Evolutionary conservation across 2,113 vertebrate species (phyloP).

Genomic region (Anguilla rostrata): DNA sequence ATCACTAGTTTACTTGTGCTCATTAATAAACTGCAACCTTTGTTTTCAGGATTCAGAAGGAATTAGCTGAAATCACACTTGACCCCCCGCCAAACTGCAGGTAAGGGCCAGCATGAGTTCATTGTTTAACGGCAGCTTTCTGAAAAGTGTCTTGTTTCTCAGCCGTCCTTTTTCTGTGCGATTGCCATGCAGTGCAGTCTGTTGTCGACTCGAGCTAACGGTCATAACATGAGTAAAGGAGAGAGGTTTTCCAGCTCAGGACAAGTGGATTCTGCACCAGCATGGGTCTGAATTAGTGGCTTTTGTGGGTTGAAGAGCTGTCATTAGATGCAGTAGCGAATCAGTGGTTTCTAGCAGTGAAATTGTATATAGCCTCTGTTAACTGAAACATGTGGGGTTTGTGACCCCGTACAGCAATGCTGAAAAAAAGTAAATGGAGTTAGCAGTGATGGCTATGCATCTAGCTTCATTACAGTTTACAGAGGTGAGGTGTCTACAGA

Average conservation of each 20-base stretch:
- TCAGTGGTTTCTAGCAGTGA: not conserved
- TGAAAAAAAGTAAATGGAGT: not conserved
- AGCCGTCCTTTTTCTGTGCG: no score
- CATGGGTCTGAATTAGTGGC: conserved; percentile 11
- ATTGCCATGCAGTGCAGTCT: not conserved
- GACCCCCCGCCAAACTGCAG: conserved; percentile 99
- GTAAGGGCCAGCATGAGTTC: conserved; percentile 69
- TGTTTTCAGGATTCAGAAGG: conserved; percentile 92
- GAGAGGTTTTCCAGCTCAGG: conserved; percentile 8
- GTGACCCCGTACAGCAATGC: not conserved
- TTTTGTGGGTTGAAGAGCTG: not conserved
- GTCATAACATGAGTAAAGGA: conserved; percentile 11
- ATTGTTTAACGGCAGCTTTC: conserved; percentile 10
- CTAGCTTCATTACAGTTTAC: not conserved
- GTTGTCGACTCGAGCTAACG: not conserved
- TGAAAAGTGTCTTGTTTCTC: not conserved
- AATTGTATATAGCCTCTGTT: not conserved
- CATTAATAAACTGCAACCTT: not conserved
- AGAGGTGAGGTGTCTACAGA: not conserved
- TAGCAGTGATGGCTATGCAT: not conserved
- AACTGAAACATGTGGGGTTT: not conserved
- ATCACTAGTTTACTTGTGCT: not conserved
- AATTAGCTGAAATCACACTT: conserved; percentile 97
- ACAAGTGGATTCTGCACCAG: conserved; percentile 4
- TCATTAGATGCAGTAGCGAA: not conserved